Evolutionary conservation across 2,888 invertebrate genomes (phyloP), one percentile per base, ranked within the genome.

Genomic region (Hemistola chrysoprasaria): DNA sequence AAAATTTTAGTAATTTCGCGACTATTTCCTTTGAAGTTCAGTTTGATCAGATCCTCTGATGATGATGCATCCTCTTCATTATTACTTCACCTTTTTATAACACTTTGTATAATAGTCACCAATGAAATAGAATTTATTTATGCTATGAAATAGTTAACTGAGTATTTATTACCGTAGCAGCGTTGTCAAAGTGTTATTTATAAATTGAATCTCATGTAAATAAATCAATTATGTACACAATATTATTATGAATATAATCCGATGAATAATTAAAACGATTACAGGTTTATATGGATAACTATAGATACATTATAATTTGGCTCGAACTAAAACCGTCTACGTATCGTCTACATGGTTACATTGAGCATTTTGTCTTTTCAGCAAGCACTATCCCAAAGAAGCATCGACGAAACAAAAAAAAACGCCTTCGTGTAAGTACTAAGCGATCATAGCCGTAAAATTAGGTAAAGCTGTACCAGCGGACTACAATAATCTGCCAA

Each of bases 351-450:
- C 33, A 9, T 22, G 22, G 37, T 25, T 29, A 40, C 8, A 68
- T 78, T 79, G 77, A 80, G 78, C 78, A 78, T 53, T 60, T 65
- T 78, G 78, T 82, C 78, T 80, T 82, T 77, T 67, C 43, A 68
- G 63, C 62, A 60, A 63, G 66, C 67, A 59, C 70, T 71, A 69
- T 57, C 47, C 46, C 23, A 56, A 64, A 51, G 47, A 53, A 62
- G 45, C 58, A 54, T 50, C 40, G 47, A 60, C n/a, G n/a, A n/a
- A n/a, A 65, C 63, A 72, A 66, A 58, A 61, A 59, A 64, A 65
- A 63, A 71, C 44, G 48, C 50, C 9, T 21, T 39, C 24, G 42
- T 37, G 43, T 48, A 53, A 52, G 51, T 51, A 42, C 49, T 53
- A 53, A 29, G 2, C 26, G 40, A 35, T 70, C 69, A 65, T 69